Base-by-base conservation (phyloP, 2,888 invertebrate genomes). In the Barypeithes pellucidus region DNA sequence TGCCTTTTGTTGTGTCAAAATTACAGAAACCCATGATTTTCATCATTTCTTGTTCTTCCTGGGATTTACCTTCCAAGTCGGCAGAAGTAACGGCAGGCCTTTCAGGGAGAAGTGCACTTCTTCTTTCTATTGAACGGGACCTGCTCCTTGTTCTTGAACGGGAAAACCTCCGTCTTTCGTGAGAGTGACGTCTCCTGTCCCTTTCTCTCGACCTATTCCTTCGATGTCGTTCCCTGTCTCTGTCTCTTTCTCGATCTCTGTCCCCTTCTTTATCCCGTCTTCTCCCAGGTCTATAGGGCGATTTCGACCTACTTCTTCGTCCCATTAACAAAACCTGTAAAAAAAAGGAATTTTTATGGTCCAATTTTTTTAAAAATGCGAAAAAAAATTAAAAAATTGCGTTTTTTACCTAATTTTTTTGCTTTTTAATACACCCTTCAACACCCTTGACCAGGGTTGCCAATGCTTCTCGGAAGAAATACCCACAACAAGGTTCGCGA, bases 21-120 rank as follows among this genome's bases (percentile, higher is more conserved):
- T 92, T 94, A 86, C 95, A 94, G 86, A 99, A 99, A 16, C 99
- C 99, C 98, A 99, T 98, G 74, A 95, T 87, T 85, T 94, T 94
- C 87, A 97, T 92, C 97, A 99, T 98, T 85, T 96, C 96, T 80
- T 95, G 93, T 86, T 97, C 96, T 81, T 96, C 96, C 1, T 94
- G 93, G 22, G 94, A 91, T 87, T 97, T 96, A 20, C 96, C 97
- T 86, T 94, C 94, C 79, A 97, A 88, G 86, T 97, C 96, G 14
- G 95, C 94, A 76, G 95, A 96, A 82, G 91, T 90, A 77, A 93
- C 89, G 78, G 90, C 89, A 16, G 92, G 92, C 66, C 92, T 89
- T 80, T 92, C 91, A 33, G 85, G 82, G 24, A 81, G 73, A 3
- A 79, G 74, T n/a, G 22, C 50, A 33, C 60, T 66, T 43, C 79